phyloP scores from a whole-genome alignment of 2,888 invertebrate species.

The Leptinotarsa tumamoca region DNA sequence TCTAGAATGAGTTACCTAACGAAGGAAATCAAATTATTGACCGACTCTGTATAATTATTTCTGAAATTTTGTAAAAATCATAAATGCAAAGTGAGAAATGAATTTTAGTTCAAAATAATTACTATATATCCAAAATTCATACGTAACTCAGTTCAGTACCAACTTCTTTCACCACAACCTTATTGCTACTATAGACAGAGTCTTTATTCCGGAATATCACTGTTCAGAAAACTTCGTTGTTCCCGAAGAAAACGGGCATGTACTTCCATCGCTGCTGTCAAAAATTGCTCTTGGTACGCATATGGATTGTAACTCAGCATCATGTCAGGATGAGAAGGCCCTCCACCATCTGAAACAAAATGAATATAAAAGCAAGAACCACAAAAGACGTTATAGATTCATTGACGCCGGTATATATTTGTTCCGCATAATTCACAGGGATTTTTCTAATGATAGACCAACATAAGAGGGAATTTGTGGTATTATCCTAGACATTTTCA shows the following conservation, averaged over 20 bases:
- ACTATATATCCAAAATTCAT: not conserved
- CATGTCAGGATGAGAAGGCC: conserved; percentile 32
- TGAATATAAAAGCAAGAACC: not conserved
- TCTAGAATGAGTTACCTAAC: too few species aligned
- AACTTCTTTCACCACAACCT: not conserved
- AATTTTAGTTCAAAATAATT: too few species aligned
- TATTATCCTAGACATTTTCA: too few species aligned
- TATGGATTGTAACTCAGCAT: conserved; percentile 44
- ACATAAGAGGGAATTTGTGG: too few species aligned
- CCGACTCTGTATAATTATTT: too few species aligned
- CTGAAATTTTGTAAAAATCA: too few species aligned
- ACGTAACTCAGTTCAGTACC: not conserved
- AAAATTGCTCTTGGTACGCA: conserved; percentile 46
- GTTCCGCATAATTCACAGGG: too few species aligned
- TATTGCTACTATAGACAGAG: conserved; percentile 28
- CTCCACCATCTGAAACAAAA: conserved; percentile 45
- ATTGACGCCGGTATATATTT: too few species aligned
- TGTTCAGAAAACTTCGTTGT: conserved; percentile 56
- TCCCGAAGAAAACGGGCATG: conserved; percentile 55
- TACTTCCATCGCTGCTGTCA: conserved; percentile 50
- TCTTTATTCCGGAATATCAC: conserved; percentile 49
- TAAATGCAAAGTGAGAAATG: not conserved
- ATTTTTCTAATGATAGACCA: too few species aligned
- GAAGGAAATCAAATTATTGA: too few species aligned
- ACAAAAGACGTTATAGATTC: not conserved